Conservation (phyloP, 2,797 vertebrate species). For the Enteromius trimaculatus region DNA sequence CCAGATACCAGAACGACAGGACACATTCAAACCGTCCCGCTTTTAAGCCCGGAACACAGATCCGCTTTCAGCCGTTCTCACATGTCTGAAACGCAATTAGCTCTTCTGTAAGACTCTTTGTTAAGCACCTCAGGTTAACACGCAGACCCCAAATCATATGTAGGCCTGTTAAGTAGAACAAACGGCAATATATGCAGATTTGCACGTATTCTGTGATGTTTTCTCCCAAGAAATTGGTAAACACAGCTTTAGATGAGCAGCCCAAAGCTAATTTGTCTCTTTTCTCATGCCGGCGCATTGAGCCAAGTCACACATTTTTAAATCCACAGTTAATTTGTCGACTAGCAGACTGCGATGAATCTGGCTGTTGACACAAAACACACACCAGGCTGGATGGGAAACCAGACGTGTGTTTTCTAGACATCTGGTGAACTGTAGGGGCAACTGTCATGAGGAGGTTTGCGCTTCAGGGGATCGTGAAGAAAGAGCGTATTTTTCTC, state of each 20-base stretch:
- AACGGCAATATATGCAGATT: not conserved
- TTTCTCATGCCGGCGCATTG: not conserved
- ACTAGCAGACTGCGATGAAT: constrained; percentile 52
- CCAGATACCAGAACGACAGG: constrained; percentile 31
- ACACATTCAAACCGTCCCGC: constrained; percentile 10
- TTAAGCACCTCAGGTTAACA: not conserved
- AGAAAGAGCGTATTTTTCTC: constrained; percentile 20
- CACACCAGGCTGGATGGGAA: constrained; percentile 34
- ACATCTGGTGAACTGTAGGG: constrained; percentile 46
- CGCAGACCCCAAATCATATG: not conserved
- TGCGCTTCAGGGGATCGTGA: constrained; percentile 38
- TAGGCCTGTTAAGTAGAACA: not conserved
- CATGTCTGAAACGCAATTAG: not conserved
- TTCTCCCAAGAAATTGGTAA: not conserved
- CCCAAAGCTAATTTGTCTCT: constrained; percentile 26
- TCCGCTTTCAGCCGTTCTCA: constrained; percentile 3
- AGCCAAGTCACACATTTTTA: constrained; percentile 51
- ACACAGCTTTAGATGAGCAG: constrained; percentile 44
- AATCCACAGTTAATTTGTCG: constrained; percentile 42
- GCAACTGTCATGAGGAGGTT: constrained; percentile 45
- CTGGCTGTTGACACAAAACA: constrained; percentile 50
- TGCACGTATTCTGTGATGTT: not conserved
- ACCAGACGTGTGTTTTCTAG: constrained; percentile 52
- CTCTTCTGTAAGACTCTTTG: not conserved
- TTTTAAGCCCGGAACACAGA: not conserved